A percentile compares a stretch with the other conserved stretches of the same genome.
Evolutionary conservation across 2,888 invertebrate genomes (phyloP).

Genomic region (Aporophyla nigra): DNA sequence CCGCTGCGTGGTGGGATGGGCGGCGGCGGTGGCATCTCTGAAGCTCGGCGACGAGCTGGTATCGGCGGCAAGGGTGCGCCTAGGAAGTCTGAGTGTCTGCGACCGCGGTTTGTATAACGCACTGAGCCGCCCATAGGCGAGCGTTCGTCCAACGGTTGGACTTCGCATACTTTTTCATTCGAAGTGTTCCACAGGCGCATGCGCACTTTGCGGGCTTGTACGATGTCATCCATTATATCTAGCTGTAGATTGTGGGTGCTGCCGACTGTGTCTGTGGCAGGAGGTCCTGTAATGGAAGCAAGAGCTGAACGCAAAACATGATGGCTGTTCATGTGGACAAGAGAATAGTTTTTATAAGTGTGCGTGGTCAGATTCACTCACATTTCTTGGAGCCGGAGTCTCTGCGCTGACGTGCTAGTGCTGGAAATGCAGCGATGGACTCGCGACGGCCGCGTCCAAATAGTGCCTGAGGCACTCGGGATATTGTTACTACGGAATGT

Average conservation of each 20-base stretch:
- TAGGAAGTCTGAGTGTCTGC: constrained; percentile 94
- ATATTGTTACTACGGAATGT: constrained; percentile 96
- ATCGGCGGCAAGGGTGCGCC: constrained; percentile 91
- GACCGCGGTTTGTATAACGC: constrained; percentile 91
- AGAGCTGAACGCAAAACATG: constrained; percentile 50
- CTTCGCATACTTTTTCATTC: constrained; percentile 95
- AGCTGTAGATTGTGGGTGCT: constrained; percentile 96
- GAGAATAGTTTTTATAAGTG: background rate
- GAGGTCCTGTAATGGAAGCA: constrained; percentile 89
- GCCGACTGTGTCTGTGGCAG: constrained; percentile 93
- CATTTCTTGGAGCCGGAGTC: constrained; percentile 87
- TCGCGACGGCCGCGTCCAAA: constrained; percentile 95
- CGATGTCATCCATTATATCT: constrained; percentile 97
- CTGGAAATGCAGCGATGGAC: constrained; percentile 95
- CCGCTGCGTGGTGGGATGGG: constrained; percentile 84
- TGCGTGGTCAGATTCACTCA: constrained; percentile 71
- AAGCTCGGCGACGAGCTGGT: constrained; percentile 92
- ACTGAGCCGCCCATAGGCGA: constrained; percentile 89
- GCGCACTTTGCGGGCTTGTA: constrained; percentile 95
- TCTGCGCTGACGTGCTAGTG: constrained; percentile 85
- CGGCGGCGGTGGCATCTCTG: constrained; percentile 93
- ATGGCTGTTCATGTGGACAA: background rate
- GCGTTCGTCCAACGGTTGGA: constrained; percentile 94
- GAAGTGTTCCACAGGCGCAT: constrained; percentile 96
- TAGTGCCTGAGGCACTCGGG: constrained; percentile 94